Evolutionary conservation across 2,888 invertebrate genomes (phyloP).

Genomic region (Cheilosia impressa): DNA sequence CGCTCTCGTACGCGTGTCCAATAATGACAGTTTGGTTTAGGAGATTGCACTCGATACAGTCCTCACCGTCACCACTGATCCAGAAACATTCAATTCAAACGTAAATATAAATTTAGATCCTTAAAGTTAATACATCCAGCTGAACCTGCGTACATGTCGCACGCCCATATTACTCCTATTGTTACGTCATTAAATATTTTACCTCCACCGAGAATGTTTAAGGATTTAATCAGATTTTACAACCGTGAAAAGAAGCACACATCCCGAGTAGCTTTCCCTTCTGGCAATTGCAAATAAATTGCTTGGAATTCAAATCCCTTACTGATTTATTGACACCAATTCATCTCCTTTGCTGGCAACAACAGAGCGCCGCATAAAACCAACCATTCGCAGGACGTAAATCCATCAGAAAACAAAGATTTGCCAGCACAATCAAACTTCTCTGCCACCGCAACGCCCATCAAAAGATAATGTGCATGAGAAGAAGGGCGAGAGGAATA

Average conservation of each 20-base stretch:
- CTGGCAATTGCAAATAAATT: slow-evolving; percentile 66
- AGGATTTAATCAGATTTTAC: slow-evolving; percentile 53
- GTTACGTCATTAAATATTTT: no score
- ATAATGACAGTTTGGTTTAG: no score
- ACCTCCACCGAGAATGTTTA: not conserved
- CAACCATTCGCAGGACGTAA: slow-evolving; percentile 11
- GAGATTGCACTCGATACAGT: no score
- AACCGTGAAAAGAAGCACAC: slow-evolving; percentile 35
- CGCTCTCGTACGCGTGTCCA: no score
- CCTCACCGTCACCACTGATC: no score
- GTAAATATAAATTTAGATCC: no score
- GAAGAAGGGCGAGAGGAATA: slow-evolving; percentile 3
- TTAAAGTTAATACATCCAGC: no score
- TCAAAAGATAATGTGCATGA: slow-evolving; percentile 28
- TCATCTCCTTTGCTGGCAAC: slow-evolving; percentile 38
- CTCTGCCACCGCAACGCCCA: slow-evolving; percentile 34
- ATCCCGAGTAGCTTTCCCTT: slow-evolving; percentile 28
- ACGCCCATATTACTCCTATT: no score
- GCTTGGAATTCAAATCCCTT: slow-evolving; percentile 64
- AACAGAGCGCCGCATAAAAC: slow-evolving; percentile 2
- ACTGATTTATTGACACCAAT: slow-evolving; percentile 68
- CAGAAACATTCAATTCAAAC: no score
- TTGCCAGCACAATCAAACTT: slow-evolving; percentile 38
- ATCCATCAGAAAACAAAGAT: slow-evolving; percentile 46
- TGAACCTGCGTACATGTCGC: no score